These are phyloP conservation scores for Lepeophtheirus salmonis DNA, from an alignment of 1,140 invertebrate species.

Conservation along the genomic window DNA sequence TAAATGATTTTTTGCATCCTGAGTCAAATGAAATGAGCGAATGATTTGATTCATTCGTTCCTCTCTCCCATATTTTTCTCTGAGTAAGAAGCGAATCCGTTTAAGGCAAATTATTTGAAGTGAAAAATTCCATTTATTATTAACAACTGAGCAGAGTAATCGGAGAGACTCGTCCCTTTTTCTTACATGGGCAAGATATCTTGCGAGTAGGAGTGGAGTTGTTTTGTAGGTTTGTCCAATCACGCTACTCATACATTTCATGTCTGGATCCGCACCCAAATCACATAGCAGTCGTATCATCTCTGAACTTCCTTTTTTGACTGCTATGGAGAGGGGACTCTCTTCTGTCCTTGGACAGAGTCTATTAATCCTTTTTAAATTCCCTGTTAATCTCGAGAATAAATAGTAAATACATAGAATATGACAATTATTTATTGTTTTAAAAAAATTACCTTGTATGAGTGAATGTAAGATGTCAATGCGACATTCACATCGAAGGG, in stretches of 20 bases:
- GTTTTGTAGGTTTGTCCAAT: neutral
- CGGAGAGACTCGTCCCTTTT: neutral
- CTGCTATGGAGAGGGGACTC: neutral
- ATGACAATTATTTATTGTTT: slow-evolving; percentile 26
- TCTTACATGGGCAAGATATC: neutral
- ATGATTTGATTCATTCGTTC: neutral
- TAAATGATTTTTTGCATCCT: slow-evolving; percentile 8
- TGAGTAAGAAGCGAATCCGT: neutral
- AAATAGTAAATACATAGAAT: no score
- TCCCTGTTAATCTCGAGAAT: no score
- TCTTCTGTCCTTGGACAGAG: neutral
- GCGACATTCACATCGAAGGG: no score
- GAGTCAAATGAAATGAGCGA: slow-evolving; percentile 2
- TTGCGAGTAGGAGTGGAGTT: neutral
- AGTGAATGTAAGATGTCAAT: no score
- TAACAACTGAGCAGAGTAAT: no score
- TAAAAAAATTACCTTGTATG: no score
- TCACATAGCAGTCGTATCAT: slow-evolving; percentile 2
- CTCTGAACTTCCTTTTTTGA: slow-evolving; percentile 7
- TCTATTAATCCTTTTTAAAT: slow-evolving; percentile 5
- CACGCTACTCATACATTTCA: neutral
- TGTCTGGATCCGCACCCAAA: neutral
- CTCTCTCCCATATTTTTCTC: neutral
- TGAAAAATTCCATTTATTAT: neutral
- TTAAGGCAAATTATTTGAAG: neutral